Evolutionary conservation across 1,140 invertebrate genomes (phyloP), one percentile per base, ranked within the genome.

Genomic region (Dreissena rostriformis): DNA sequence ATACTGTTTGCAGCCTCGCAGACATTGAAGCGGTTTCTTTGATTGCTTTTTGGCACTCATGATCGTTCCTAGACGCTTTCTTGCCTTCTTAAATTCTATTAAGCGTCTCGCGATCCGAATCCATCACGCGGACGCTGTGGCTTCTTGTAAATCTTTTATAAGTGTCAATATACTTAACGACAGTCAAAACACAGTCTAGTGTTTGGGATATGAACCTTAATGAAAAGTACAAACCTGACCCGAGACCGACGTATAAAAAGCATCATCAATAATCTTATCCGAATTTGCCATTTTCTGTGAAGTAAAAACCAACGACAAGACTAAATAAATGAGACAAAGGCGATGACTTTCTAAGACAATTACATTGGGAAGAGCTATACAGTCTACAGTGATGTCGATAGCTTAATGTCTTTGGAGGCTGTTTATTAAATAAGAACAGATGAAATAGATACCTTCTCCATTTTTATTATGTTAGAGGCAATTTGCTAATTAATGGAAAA

Each of bases 401-500:
- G 77, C 66, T 51, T 53, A 71, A 81, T 73, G 79, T 81, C 79
- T 81, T 81, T 11, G 19, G 79, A 81, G 79, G 73, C 79, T 28
- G 39, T 24, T 81, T 55, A 81, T 81, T 81, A 66, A 73, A 66
- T 81, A 71, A 81, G 70, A 61, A 26, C 57, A 51, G 79, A 81
- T 81, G 79, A 73, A 81, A 81, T 73, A 81, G 79, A 81, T 81
- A 72, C 70, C 61, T 14, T 65, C 51, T 51, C 61, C 70, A 72
- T 73, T 73, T 81, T 73, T 81, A 81, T 81, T 73, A 81, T 81
- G 79, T 81, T 81, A 81, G 68, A 61, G 72, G 81, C 81, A 83
- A 83, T 83, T 83, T 83, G 29, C 81, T 83, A 83, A 83, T 83
- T 83, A 83, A 83, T 83, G 81, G 81, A 83, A 83, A 83, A 83